Percentiles rank a stretch among this genome's conserved stretches.
These are phyloP conservation scores for Isotomurus palustris DNA, from an alignment of 2,888 invertebrate species.

Conservation along the genomic window DNA sequence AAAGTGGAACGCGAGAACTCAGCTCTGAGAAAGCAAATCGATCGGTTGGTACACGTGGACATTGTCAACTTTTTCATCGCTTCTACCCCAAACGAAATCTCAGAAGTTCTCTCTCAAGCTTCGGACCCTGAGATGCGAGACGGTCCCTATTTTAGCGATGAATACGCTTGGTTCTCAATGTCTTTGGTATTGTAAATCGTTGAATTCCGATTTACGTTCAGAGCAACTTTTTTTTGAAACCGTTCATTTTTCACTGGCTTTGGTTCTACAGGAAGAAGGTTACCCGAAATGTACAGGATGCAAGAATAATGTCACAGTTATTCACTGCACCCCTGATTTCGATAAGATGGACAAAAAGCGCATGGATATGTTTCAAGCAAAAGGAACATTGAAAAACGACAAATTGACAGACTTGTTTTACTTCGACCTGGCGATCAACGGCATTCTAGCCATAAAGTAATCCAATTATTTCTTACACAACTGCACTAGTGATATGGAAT, in stretches of 20 bases:
- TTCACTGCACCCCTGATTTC: conserved; percentile 35
- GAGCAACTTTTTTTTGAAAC: not conserved
- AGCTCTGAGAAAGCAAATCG: conserved; percentile 62
- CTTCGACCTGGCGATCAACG: conserved; percentile 73
- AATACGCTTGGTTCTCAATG: conserved; percentile 83
- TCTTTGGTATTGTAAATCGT: conserved; percentile 63
- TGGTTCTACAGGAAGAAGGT: conserved; percentile 23
- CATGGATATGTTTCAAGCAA: conserved; percentile 11
- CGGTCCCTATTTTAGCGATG: conserved; percentile 65
- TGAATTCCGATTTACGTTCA: not conserved
- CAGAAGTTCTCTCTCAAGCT: conserved; percentile 36
- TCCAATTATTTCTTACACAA: not conserved
- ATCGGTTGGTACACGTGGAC: conserved; percentile 70
- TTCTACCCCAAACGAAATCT: conserved; percentile 51
- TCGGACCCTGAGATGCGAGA: conserved; percentile 31
- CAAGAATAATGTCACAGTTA: conserved; percentile 29
- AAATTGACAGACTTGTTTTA: conserved; percentile 60
- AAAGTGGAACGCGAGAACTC: conserved; percentile 50
- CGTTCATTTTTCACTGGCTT: not conserved
- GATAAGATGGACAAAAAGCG: conserved; percentile 8
- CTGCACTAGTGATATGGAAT: no score
- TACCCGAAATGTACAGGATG: conserved; percentile 33
- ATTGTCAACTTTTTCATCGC: conserved; percentile 85
- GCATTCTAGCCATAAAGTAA: conserved; percentile 61
- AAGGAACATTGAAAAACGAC: conserved; percentile 14